A percentile compares a stretch with the other conserved stretches of the same genome.
Conservation (phyloP, 37 sponge, comb jelly and placozoan genomes). For the Agelas oroides region DNA sequence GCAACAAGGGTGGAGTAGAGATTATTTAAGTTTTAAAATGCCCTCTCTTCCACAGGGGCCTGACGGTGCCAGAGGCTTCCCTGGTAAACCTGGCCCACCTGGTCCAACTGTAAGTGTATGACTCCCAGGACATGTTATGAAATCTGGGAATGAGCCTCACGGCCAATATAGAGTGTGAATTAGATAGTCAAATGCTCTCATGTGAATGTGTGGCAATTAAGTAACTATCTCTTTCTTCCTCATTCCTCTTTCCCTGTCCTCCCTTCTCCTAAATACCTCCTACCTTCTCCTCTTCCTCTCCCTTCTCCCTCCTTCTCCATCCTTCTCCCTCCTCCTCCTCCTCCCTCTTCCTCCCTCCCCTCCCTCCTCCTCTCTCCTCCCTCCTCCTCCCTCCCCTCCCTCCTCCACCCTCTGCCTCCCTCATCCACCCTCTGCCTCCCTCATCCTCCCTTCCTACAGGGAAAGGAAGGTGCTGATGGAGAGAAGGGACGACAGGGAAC, state of each 20-base stretch:
- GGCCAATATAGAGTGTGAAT: no score
- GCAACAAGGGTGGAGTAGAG: no score
- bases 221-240: no score
- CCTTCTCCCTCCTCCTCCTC: background rate
- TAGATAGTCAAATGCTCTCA: no score
- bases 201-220: no score
- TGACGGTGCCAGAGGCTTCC: conserved; percentile 39
- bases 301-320: no score
- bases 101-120: conserved; percentile 33
- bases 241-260: no score
- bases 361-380: background rate
- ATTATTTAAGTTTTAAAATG: no score
- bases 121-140: background rate
- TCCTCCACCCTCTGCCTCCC: background rate
- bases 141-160: no score
- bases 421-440: no score
- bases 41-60: conserved; percentile 25
- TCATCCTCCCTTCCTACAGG: conserved; percentile 18
- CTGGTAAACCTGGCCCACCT: conserved; percentile 55
- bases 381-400: background rate
- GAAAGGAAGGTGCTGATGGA: conserved; percentile 67
- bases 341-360: background rate
- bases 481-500: conserved; percentile 63
- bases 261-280: no score
- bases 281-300: no score